These are phyloP conservation scores for Catostomus latipinnis DNA, from an alignment of 2,797 vertebrate species.

Conservation along the genomic window DNA sequence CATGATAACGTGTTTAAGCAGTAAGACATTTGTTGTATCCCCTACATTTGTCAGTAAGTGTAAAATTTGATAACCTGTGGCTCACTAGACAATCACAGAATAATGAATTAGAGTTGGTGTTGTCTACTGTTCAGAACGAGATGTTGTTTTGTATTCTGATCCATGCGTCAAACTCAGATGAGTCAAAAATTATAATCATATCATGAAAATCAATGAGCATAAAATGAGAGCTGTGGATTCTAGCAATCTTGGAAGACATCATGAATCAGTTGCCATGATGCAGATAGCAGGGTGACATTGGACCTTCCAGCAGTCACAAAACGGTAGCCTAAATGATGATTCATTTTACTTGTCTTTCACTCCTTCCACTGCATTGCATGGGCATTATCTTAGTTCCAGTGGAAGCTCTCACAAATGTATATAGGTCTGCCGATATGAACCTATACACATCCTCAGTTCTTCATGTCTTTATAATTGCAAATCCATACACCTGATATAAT, in stretches of 20 bases:
- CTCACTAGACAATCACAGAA: conserved; percentile 1
- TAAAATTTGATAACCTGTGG: background rate
- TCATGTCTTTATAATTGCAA: conserved; percentile 17
- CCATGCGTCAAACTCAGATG: conserved; percentile 20
- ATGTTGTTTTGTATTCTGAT: conserved; percentile 42
- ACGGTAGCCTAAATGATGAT: conserved; percentile 77
- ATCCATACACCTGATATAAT: conserved; percentile 1
- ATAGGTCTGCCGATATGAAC: conserved; percentile 15
- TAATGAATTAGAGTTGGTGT: background rate
- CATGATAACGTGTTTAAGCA: background rate
- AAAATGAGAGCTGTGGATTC: conserved; percentile 51
- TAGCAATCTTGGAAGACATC: conserved; percentile 61
- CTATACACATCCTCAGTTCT: background rate
- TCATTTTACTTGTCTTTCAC: conserved; percentile 71
- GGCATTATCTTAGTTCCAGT: background rate
- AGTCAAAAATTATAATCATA: conserved; percentile 53
- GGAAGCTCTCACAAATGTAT: conserved; percentile 20
- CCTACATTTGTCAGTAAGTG: no score
- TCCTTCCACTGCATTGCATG: conserved; percentile 57
- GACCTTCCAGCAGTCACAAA: conserved; percentile 67
- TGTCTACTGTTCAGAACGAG: background rate
- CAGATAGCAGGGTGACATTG: conserved; percentile 62
- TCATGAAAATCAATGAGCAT: conserved; percentile 33
- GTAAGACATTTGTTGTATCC: background rate
- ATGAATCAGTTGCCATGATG: conserved; percentile 68